Percentiles rank a stretch among this genome's conserved stretches.
phyloP scores from a whole-genome alignment of 1,140 invertebrate species.

The Neodiprion virginianus region DNA sequence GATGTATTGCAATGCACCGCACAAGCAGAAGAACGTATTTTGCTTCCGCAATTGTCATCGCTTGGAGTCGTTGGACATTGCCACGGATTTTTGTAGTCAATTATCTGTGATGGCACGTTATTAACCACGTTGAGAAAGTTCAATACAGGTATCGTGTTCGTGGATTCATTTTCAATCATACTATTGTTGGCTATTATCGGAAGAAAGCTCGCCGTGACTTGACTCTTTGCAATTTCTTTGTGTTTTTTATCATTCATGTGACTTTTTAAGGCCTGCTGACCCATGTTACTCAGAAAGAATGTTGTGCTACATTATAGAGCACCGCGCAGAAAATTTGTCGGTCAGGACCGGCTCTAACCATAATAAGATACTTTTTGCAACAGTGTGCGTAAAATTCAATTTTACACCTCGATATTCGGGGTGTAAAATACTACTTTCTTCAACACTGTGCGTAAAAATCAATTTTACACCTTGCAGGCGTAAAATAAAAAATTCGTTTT shows the following conservation, averaged over 20 bases:
- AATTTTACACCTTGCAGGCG: no score
- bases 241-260: conserved; percentile 15
- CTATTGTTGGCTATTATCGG: conserved; percentile 5
- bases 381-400: no score
- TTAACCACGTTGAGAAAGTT: background rate
- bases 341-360: no score
- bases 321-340: conserved; percentile 10
- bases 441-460: no score
- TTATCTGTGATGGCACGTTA: no score
- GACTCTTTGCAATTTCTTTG: background rate
- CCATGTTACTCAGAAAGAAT: conserved; percentile 13
- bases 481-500: no score
- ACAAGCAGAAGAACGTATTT: conserved; percentile 4
- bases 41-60: conserved; percentile 13
- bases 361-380: no score
- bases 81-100: background rate
- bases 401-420: no score
- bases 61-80: conserved; percentile 5
- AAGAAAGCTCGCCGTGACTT: conserved; percentile 6
- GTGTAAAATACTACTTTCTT: no score
- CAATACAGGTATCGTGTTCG: background rate
- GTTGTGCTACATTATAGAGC: background rate
- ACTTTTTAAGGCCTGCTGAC: conserved; percentile 1
- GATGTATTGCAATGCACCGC: background rate
- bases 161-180: background rate